Evolutionary conservation across 1,140 invertebrate species (phyloP), one percentile per base, ranked within the genome.

Genomic region (Halesus radiatus): DNA sequence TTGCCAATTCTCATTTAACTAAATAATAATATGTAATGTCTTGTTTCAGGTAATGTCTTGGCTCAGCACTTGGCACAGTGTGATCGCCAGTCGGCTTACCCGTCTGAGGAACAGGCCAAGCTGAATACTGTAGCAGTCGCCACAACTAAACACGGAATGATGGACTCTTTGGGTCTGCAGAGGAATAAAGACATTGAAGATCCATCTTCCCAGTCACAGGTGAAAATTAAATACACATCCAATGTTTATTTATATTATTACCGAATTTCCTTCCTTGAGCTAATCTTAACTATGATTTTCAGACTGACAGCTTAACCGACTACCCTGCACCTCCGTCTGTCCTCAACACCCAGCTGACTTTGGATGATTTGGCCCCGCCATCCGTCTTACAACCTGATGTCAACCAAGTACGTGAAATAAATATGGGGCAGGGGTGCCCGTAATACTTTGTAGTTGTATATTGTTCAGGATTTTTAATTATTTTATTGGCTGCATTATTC

Each of bases 11-110:
- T 54, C 3, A 45, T 8, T 70, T 6, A 20, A 70, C 32, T 45
- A 8, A 4, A 4, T 15, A 66, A 29, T n/a, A 1, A 66, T 15
- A n/a, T 70, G n/a, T n/a, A n/a, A n/a, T n/a, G 16, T 60, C 32
- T 60, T 5, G 10, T 77, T 23, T 37, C 84, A 89, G 88, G 88
- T n/a, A 93, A 93, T 84, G 88, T 89, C 85, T 89, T 93, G 89
- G 91, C 93, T 5, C 90, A 90, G 52, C 93, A 94, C 88, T 84
- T 94, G 84, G 89, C 91, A 15, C 86, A 89, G 45, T 93, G 93
- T 81, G 90, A 91, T 20, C 88, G 92, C 74, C 91, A 92, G 84
- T 92, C 90, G 10, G 93, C 92, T 1, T 94, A 94, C 86, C 86
- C 89, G 13, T 90, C 90, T 4, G 85, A 90, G 68, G 90, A 91